These are phyloP conservation scores for Crossaster papposus DNA, from an alignment of 53 echinoderm and acorn worm species.

Conservation along the genomic window DNA sequence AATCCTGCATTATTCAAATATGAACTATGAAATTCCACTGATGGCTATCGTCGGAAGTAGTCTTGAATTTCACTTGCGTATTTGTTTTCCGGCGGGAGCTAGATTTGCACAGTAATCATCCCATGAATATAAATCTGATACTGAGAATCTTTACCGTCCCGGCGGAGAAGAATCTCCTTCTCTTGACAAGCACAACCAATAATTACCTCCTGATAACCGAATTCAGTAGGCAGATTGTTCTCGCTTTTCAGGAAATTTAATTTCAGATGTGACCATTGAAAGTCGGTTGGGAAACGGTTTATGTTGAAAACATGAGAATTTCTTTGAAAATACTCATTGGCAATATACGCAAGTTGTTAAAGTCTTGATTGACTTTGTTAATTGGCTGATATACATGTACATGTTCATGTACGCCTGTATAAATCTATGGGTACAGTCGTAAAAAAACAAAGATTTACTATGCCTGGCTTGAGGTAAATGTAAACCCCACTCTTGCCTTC, in stretches of 20 bases:
- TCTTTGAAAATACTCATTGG: too few relatives aligned
- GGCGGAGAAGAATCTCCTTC: background rate
- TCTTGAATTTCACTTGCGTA: background rate
- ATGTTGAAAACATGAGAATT: too few relatives aligned
- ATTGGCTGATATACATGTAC: too few relatives aligned
- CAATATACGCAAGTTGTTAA: background rate
- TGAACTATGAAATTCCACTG: background rate
- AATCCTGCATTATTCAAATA: constrained; percentile 3
- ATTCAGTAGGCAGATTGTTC: background rate
- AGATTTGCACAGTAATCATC: constrained; percentile 19
- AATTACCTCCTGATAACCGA: background rate
- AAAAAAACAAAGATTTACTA: too few relatives aligned
- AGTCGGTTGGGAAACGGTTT: too few relatives aligned
- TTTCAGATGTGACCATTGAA: too few relatives aligned
- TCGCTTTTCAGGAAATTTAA: background rate
- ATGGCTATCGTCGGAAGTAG: background rate
- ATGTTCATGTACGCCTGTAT: too few relatives aligned
- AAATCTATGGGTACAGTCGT: too few relatives aligned
- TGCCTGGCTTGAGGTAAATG: too few relatives aligned
- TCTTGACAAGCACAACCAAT: background rate
- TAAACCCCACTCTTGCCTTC: too few relatives aligned
- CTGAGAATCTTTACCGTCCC: constrained; percentile 1
- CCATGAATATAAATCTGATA: constrained; percentile 46
- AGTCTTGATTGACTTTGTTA: background rate
- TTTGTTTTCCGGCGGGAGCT: background rate